Base-by-base conservation (phyloP, 2,888 invertebrate genomes). In the Drosophila parthenogenetica region DNA sequence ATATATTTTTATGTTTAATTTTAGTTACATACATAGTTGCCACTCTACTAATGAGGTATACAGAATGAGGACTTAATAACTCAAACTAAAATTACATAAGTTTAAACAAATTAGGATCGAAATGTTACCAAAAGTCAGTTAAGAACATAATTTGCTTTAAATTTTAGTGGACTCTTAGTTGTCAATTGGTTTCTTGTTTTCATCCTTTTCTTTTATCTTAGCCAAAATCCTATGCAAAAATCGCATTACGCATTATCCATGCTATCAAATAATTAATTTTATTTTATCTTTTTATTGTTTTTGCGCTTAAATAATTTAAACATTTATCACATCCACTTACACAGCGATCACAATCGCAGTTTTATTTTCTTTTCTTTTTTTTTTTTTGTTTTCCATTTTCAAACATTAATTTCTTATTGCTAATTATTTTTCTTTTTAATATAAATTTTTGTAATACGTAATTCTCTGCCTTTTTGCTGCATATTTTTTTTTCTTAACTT, bases 291-390 rank as follows among this genome's bases (percentile, higher is more conserved):
- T 77, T 65, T 73, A 65, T 79, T 77, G 68, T 77, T 68, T 63
- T 77, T 63, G 86, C 77, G 87, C 87, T 85, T 85, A 85, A 85
- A 85, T 85, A 89, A 79, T 82, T 89, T 86, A 86, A 90, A 91
- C 91, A 91, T 90, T 88, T 91, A 91, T 91, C 90, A 91, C 91
- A 91, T 91, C 89, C 89, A 91, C 89, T 90, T 91, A 89, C 83
- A 89, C 86, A 80, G 84, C 87, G 89, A 87, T 81, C 84, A 86
- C 76, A 79, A 87, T 89, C 89, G 90, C 85, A 81, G 79, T 81
- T 87, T 72, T 55, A 65, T 83, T 78, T 73, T 55, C 73, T 54
- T 77, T 13, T 5, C 35, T 35, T 35, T 35, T 35, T 35, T 1
- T 5, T 29, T 29, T 13, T 32, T 1, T 32, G 8, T 32, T 5